Evolutionary conservation across 2,888 invertebrate genomes (phyloP), one percentile per base, ranked within the genome.

Genomic region (Hydriomena furcata): DNA sequence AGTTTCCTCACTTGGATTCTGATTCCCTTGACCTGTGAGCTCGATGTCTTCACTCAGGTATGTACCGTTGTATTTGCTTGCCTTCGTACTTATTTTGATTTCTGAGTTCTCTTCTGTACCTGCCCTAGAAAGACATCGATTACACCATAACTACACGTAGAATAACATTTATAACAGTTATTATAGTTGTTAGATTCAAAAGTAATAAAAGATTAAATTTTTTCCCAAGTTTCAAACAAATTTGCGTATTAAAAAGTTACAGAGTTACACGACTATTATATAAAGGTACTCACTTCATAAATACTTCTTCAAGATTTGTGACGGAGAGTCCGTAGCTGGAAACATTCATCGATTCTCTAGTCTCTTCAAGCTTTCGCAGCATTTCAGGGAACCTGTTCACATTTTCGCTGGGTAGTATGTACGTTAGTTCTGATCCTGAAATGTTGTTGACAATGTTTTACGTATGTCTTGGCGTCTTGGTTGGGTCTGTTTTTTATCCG

Each of bases 221-320:
- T 17, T 3, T n/a, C n/a, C n/a, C n/a, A n/a, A n/a, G n/a, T n/a
- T n/a, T n/a, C n/a, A n/a, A n/a, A n/a, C n/a, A n/a, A n/a, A n/a
- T n/a, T n/a, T n/a, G n/a, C n/a, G n/a, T n/a, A n/a, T n/a, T n/a
- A n/a, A n/a, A n/a, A n/a, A n/a, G n/a, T n/a, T n/a, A n/a, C n/a
- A n/a, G n/a, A n/a, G n/a, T n/a, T n/a, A n/a, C n/a, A n/a, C n/a
- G n/a, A n/a, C n/a, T n/a, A n/a, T n/a, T n/a, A n/a, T n/a, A n/a
- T n/a, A n/a, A n/a, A n/a, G n/a, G 8, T 10, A 72, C 84, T 76
- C 82, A 94, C 94, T 94, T 95, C 92, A 96, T 93, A 72, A 97
- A 96, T 0, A 97, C 97, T 86, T 98, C 97, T 84, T 97, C 97
- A 76, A 98, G 92, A n/a, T 96, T 96, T 1, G 97, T 96, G 12